phyloP scores from a whole-genome alignment of 2,888 invertebrate genomes.

The Desoria tigrina region DNA sequence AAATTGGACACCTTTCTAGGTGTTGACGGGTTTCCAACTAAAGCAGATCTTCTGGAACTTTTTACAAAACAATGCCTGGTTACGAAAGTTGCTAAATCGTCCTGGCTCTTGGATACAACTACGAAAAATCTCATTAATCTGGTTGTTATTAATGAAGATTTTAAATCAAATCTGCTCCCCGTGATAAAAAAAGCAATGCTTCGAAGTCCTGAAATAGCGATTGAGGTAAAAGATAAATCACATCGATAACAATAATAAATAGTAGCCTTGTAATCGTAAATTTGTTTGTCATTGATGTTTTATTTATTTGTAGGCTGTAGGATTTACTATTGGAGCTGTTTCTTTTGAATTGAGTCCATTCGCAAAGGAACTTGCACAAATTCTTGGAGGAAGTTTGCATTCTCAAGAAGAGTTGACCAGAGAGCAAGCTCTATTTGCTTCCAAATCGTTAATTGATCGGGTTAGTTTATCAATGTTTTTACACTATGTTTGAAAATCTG shows the following conservation, averaged over 20 bases:
- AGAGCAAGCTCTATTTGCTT: constrained; percentile 71
- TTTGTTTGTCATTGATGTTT: not conserved
- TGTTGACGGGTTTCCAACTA: constrained; percentile 10
- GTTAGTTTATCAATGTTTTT: constrained; percentile 27
- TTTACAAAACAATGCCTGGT: constrained; percentile 77
- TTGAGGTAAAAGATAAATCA: constrained; percentile 34
- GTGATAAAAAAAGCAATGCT: constrained; percentile 88
- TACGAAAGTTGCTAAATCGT: constrained; percentile 71
- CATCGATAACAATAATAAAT: too few species aligned
- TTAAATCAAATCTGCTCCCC: constrained; percentile 74
- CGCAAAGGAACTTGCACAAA: constrained; percentile 76
- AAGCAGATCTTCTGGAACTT: constrained; percentile 52
- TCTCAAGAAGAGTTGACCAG: constrained; percentile 81
- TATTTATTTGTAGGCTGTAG: constrained; percentile 71
- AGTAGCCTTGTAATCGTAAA: too few species aligned
- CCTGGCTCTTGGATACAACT: constrained; percentile 67
- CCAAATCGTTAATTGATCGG: constrained; percentile 70
- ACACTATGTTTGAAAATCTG: too few species aligned
- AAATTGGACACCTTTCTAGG: constrained; percentile 16
- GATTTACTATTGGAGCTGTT: constrained; percentile 71
- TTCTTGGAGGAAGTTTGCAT: constrained; percentile 72
- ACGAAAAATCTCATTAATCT: constrained; percentile 68
- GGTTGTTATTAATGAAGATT: constrained; percentile 66
- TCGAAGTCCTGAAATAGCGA: constrained; percentile 75
- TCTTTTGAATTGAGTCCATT: constrained; percentile 75